Conservation (phyloP, 2,113 vertebrate species). For the Mustela lutreola region DNA sequence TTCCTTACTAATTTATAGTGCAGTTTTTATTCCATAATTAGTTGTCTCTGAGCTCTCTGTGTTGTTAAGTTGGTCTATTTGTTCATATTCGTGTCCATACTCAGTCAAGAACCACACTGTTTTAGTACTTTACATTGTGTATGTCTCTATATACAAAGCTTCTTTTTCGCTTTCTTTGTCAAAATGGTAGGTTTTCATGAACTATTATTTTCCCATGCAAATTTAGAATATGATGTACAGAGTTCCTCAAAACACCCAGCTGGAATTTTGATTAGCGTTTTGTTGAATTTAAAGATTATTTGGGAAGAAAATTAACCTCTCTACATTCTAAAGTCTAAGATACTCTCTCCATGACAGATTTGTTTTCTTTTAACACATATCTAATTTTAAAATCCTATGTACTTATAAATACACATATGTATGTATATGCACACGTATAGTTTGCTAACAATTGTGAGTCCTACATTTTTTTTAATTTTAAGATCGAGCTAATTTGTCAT, state of each 20-base stretch:
- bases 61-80: neutral
- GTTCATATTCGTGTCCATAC: neutral
- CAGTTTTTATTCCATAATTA: neutral
- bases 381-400: neutral
- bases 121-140: neutral
- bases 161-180: neutral
- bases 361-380: neutral
- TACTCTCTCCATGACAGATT: neutral
- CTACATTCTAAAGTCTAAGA: neutral
- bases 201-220: neutral
- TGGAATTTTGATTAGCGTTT: conserved; percentile 34
- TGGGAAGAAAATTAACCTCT: neutral
- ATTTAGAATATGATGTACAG: neutral
- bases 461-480: neutral
- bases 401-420: neutral
- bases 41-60: neutral
- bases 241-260: neutral
- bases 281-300: conserved; percentile 9
- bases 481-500: neutral
- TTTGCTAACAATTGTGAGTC: neutral
- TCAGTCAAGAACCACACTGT: neutral
- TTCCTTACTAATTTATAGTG: neutral
- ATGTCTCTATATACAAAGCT: neutral
- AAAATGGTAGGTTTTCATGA: neutral
- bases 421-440: neutral